Percentiles rank a stretch among this genome's conserved stretches.
Conservation (phyloP, 2,888 invertebrate species). For the Conops quadrifasciatus region DNA sequence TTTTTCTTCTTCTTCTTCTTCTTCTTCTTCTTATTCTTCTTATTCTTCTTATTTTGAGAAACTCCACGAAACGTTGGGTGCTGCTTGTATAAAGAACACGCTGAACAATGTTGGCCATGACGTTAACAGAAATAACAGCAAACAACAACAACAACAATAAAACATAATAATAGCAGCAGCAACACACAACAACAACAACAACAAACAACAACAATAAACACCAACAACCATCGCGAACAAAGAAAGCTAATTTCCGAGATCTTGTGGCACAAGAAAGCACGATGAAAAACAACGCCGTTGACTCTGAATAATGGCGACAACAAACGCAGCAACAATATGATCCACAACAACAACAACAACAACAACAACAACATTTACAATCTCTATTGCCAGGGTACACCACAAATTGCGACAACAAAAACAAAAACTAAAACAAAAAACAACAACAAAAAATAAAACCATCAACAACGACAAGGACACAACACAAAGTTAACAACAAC, state of each 20-base stretch:
- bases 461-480: not conserved
- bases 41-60: too few species aligned
- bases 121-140: not conserved
- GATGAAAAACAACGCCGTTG: not conserved
- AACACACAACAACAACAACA: too few species aligned
- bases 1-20: not conserved
- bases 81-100: too few species aligned
- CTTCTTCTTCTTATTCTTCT: too few species aligned
- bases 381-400: not conserved
- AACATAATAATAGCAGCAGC: not conserved
- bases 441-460: not conserved
- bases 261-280: not conserved
- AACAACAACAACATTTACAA: not conserved
- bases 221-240: not conserved
- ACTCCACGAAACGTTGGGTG: too few species aligned
- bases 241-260: slow-evolving; percentile 17
- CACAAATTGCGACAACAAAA: not conserved
- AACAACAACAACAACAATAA: not conserved
- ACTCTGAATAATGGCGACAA: not conserved
- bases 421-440: slow-evolving; percentile 10
- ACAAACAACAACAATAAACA: too few species aligned
- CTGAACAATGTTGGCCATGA: too few species aligned
- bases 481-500: slow-evolving; percentile 12
- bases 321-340: not conserved
- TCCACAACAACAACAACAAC: too few species aligned